A percentile compares a stretch with the other conserved stretches of the same genome.
These are phyloP conservation scores for Watsonalla binaria DNA, from an alignment of 2,888 invertebrate species.

Conservation along the genomic window DNA sequence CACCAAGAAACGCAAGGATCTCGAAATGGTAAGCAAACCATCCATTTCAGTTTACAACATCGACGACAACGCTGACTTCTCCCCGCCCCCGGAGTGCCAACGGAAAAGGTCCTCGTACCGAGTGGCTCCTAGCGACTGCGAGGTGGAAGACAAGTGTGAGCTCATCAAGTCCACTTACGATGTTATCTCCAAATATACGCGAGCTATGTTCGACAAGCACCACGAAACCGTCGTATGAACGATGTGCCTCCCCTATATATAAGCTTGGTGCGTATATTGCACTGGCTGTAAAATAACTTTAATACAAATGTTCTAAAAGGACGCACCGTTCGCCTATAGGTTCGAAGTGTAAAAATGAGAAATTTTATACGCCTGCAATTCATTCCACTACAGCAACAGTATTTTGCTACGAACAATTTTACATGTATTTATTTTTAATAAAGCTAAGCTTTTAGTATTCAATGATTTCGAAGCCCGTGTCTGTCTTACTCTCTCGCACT, in stretches of 20 bases:
- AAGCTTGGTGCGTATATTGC: slow-evolving; percentile 9
- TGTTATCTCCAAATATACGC: slow-evolving; percentile 65
- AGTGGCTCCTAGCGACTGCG: slow-evolving; percentile 59
- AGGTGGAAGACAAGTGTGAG: slow-evolving; percentile 65
- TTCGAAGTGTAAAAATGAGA: slow-evolving; percentile 21
- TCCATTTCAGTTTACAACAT: slow-evolving; percentile 55
- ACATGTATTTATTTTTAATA: slow-evolving; percentile 43
- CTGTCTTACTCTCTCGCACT: slow-evolving; percentile 20
- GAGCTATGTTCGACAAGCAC: slow-evolving; percentile 70
- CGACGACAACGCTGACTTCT: slow-evolving; percentile 41
- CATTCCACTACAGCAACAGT: slow-evolving; percentile 58
- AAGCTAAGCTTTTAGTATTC: slow-evolving; percentile 54
- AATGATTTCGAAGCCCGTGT: slow-evolving; percentile 22
- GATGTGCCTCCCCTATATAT: slow-evolving; percentile 36
- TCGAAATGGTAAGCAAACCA: slow-evolving; percentile 59
- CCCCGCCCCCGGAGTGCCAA: slow-evolving; percentile 19
- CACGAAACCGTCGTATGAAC: slow-evolving; percentile 70
- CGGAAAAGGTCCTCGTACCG: slow-evolving; percentile 43
- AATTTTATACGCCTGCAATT: slow-evolving; percentile 61
- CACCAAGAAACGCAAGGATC: slow-evolving; percentile 51
- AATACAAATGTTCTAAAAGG: not conserved
- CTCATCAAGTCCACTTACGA: slow-evolving; percentile 69
- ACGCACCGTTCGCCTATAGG: not conserved
- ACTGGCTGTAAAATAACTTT: slow-evolving; percentile 1
- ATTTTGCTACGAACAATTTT: slow-evolving; percentile 67